Base-by-base conservation (phyloP, 2,797 vertebrate genomes). In the Phrynocephalus guinanensis region DNA sequence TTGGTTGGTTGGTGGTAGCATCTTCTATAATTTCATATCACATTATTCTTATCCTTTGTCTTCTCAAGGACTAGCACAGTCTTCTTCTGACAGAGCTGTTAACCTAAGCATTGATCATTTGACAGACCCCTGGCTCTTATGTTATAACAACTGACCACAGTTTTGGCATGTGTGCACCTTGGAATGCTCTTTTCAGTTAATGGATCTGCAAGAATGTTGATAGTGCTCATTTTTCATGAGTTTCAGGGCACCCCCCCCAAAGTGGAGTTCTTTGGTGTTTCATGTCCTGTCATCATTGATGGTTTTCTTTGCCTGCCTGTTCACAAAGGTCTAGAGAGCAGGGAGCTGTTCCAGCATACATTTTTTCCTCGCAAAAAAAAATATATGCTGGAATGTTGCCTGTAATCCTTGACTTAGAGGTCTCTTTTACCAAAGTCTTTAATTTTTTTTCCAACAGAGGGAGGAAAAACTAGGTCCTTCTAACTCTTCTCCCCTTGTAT, bases 231-330 rank as follows among this genome's bases (percentile, higher is more conserved):
- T 86, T n/a, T 71, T 50, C 79, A 70, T 50, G 50, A 67, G n/a
- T 79, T 0, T 5, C 0, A 68, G 38, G 66, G 71, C 80, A 78
- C 3, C 0, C 38, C 28, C 38, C 30, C 28, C 13, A 52, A 73
- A 83, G 82, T 89, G 89, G 89, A 89, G 85, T 93, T 91, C 71
- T 88, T 91, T 95, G 80, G 96, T 95, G 96, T 98, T 97, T 97
- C 90, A 95, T 95, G 95, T 93, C 96, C 96, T 95, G 95, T 97
- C 95, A 95, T 97, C 95, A 95, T 95, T 93, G 96, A 97, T 97
- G 97, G 94, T 97, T 98, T 98, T 98, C 97, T 96, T 97, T 97
- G 96, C 96, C 96, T 96, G 7, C 96, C 94, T 92, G 96, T 96
- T 97, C 96, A 97, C 95, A 98, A 95, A 97, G 97, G 96, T 95